Percentiles rank a stretch among this genome's conserved stretches.
Conservation (phyloP, 2,797 vertebrate species). For the Gobio occitaniae region DNA sequence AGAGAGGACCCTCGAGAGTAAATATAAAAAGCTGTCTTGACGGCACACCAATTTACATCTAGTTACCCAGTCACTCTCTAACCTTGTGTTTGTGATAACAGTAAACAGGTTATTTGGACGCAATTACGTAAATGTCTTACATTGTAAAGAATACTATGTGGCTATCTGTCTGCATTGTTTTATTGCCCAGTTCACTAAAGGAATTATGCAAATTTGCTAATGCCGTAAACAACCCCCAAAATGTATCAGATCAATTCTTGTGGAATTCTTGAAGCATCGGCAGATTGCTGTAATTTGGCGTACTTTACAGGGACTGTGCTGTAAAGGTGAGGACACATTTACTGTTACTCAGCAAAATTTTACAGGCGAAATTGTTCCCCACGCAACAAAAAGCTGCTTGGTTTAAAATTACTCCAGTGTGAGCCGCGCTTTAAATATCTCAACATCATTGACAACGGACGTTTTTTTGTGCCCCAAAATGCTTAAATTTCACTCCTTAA, state of each 20-base stretch:
- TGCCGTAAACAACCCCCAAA: not conserved
- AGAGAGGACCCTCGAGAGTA: conserved; percentile 23
- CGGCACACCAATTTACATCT: conserved; percentile 42
- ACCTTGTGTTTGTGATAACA: conserved; percentile 31
- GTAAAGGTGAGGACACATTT: not conserved
- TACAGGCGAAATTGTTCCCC: not conserved
- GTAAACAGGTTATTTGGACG: conserved; percentile 10
- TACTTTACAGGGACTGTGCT: not conserved
- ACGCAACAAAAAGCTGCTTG: not conserved
- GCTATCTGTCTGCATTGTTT: not conserved
- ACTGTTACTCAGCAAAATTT: not conserved
- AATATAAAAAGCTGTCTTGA: conserved; percentile 37
- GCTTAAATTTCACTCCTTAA: no score
- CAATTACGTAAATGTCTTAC: not conserved
- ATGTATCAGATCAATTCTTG: not conserved
- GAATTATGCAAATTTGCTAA: not conserved
- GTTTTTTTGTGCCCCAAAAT: no score
- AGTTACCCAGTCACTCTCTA: conserved; percentile 30
- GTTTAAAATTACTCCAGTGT: not conserved
- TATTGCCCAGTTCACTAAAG: not conserved
- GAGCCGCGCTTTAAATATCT: not conserved
- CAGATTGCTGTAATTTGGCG: not conserved
- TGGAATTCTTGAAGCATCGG: not conserved
- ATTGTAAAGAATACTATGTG: not conserved
- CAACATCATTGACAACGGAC: not conserved